Base-by-base conservation (phyloP, 2,888 invertebrate species). In the Parasteatoda lunata region DNA sequence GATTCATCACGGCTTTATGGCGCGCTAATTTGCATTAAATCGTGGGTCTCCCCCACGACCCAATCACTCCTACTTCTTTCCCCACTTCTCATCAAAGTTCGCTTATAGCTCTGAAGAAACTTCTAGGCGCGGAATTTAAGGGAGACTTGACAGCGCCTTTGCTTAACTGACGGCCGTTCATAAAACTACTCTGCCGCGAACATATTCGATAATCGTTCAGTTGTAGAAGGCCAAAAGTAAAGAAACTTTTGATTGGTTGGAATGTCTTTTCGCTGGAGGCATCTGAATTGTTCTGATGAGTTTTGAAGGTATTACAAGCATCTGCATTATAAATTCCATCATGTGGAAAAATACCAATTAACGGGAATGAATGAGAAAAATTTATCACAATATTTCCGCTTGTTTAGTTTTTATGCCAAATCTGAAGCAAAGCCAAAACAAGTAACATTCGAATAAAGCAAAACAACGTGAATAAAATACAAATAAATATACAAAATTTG, bases 1-100 rank as follows among this genome's bases (percentile, higher is more conserved):
- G 83, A 84, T 84, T 84, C 77, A 84, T 84, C 83, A 84, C 83
- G 83, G 77, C 71, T 77, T 84, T 84, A 84, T 84, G 83, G 77
- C 77, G 77, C 77, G 83, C 83, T 84, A 84, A 84, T 84, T 84
- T 77, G 83, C 83, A 84, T 84, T 77, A 84, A 84, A 84, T 77
- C 83, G 77, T 65, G 83, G 77, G 30, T 64, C 49, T 65, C 51
- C 45, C 59, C 79, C 65, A 68, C 69, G 68, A 75, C 30, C 30
- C 30, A 30, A 30, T 30, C 30, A 30, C 30, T 30, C 30, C 30
- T 30, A 9, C 59, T 59, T 7, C 59, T 59, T 59, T 59, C 59
- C 70, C 77, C 77, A 66, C 77, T 72, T 77, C 77, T 75, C 83
- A 77, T 77, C 83, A 84, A 84, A 77, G 77, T 66, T 66, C 77